Evolutionary conservation across 2,113 vertebrate species (phyloP), one percentile per base, ranked within the genome.

Genomic region (Thomomys bottae): DNA sequence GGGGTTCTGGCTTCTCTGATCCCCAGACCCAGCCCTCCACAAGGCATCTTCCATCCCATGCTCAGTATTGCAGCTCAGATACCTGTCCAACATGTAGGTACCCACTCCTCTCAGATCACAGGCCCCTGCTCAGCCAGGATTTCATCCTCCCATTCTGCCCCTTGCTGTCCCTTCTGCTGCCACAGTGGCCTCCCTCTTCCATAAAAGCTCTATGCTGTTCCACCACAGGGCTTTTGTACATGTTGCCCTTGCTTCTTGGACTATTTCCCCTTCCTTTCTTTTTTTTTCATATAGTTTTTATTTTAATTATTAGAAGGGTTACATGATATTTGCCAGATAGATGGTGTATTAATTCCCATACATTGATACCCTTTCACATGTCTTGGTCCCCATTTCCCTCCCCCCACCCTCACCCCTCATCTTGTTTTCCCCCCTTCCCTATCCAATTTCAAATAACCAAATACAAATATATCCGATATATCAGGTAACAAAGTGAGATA

Each of bases 1-100:
- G 12, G 24, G 34, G 57, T 17, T 9, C 70, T 32, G 34, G 49
- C 64, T 49, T 64, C 26, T 32, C 64, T 79, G 45, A 45, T 68
- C 28, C 49, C 73, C 26, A 6, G 6, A 28, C 40, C n/a, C 2
- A 17, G 28, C 24, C 17, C 15, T 76, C 17, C 30, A 32, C 28
- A 32, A 32, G 14, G 73, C 15, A 49, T n/a, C 49, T 66, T 28
- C 23, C 28, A 30, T 0, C 4, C 66, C 9, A 23, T 7, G 15
- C 26, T 61, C 23, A 7, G 8, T 1, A 45, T 10, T 5, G 30
- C n/a, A 83, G 40, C 63, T 57, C 59, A 7, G 0, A 26, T 0
- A 0, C 9, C 38, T 63, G 54, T 49, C 36, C 67, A 21, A 26
- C 78, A 38, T 6, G 9, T 36, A 30, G 21, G 32, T 32, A 15